Conservation (phyloP, 2,888 invertebrate species). For the Graphium colonna region DNA sequence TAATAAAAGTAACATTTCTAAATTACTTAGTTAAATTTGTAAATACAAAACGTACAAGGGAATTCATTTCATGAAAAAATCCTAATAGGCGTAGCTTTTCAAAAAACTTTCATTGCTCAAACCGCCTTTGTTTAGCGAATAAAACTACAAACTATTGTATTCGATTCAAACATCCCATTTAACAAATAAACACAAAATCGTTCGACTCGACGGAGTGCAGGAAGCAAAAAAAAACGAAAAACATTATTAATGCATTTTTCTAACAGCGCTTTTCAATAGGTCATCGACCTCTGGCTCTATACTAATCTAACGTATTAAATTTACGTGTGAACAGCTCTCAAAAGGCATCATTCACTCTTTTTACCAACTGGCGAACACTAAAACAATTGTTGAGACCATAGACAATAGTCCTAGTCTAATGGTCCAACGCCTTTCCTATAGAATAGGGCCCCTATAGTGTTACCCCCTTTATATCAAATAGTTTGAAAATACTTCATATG, state of each 20-base stretch:
- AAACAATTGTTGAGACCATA: constrained; percentile 39
- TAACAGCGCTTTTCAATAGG: constrained; percentile 10
- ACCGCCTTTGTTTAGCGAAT: not conserved
- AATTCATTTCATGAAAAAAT: too few relatives aligned
- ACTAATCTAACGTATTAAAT: constrained; percentile 25
- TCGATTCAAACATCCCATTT: not conserved
- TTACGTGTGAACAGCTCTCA: constrained; percentile 24
- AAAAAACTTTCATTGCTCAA: not conserved
- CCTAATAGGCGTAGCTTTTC: too few relatives aligned
- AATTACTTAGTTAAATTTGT: too few relatives aligned
- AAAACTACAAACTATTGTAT: not conserved
- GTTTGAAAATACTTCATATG: constrained; percentile 20
- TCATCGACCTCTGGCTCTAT: constrained; percentile 10
- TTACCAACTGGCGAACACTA: constrained; percentile 26
- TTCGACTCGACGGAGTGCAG: not conserved
- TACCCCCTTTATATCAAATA: constrained; percentile 26
- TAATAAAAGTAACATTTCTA: too few relatives aligned
- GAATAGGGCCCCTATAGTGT: constrained; percentile 32
- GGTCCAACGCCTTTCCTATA: constrained; percentile 41
- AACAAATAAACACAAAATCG: not conserved
- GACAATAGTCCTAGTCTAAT: constrained; percentile 39
- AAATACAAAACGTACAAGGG: too few relatives aligned
- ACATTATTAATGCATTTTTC: not conserved
- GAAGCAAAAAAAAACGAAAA: not conserved
- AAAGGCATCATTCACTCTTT: constrained; percentile 26